phyloP scores from a whole-genome alignment of 1,140 invertebrate species.

The Laodelphax striatellus region DNA sequence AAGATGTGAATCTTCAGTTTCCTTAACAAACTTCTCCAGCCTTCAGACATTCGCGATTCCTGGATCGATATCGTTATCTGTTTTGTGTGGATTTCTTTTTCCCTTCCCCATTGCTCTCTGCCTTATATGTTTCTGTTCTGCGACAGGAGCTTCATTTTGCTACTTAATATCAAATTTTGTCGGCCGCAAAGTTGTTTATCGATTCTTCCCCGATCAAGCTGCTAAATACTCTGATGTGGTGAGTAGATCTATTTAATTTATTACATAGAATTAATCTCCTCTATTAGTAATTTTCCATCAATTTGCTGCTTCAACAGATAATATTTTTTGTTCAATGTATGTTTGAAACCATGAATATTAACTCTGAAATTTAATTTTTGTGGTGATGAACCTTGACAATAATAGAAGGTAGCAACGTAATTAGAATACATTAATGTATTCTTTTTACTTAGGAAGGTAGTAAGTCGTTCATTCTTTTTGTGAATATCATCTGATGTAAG shows the following conservation, averaged over 20 bases:
- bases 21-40: slow-evolving; percentile 42
- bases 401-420: too few species aligned
- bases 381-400: too few species aligned
- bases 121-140: slow-evolving; percentile 92
- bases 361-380: too few species aligned
- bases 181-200: slow-evolving; percentile 70
- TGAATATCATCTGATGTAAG: too few species aligned
- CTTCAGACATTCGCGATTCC: slow-evolving; percentile 99
- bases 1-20: slow-evolving; percentile 7
- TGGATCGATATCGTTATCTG: slow-evolving; percentile 95
- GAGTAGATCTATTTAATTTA: slow-evolving; percentile 19
- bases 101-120: slow-evolving; percentile 80
- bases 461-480: too few species aligned
- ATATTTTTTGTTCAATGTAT: too few species aligned
- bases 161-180: slow-evolving; percentile 85
- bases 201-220: slow-evolving; percentile 82
- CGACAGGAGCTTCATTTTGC: slow-evolving; percentile 89
- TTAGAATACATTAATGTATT: too few species aligned
- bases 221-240: slow-evolving; percentile 76
- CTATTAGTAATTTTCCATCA: too few species aligned
- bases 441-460: too few species aligned
- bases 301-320: too few species aligned
- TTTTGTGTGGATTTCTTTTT: slow-evolving; percentile 94
- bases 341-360: too few species aligned
- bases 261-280: not conserved